Conservation (phyloP, 2,113 vertebrate genomes). For the Eupsittula cactorum region DNA sequence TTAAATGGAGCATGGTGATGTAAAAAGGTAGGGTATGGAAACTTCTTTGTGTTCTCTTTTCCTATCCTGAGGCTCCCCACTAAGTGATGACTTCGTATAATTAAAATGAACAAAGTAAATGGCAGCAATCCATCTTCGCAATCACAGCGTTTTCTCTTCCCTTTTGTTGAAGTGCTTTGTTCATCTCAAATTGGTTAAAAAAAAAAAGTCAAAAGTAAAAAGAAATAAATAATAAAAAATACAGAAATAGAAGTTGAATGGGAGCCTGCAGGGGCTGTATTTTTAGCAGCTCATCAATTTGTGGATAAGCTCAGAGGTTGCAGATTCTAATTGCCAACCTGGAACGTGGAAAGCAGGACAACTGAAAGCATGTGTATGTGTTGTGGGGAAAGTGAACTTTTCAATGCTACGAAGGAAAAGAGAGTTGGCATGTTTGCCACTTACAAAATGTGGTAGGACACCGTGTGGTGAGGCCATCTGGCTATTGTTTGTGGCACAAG, state of each 20-base stretch:
- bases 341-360: slow-evolving; percentile 53
- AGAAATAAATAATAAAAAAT: slow-evolving; percentile 66
- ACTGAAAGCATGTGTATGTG: not conserved
- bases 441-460: not conserved
- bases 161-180: slow-evolving; percentile 78
- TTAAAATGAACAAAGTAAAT: slow-evolving; percentile 75
- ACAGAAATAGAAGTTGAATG: slow-evolving; percentile 79
- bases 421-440: not conserved
- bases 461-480: slow-evolving; percentile 36
- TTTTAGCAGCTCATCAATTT: slow-evolving; percentile 80
- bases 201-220: slow-evolving; percentile 16
- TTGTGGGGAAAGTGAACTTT: not conserved
- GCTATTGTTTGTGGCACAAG: not conserved
- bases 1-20: slow-evolving; percentile 44
- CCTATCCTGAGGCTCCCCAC: slow-evolving; percentile 41
- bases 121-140: slow-evolving; percentile 60
- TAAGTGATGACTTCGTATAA: slow-evolving; percentile 75
- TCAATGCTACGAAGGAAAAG: not conserved
- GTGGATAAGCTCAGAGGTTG: slow-evolving; percentile 71
- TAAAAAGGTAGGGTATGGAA: not conserved
- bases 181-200: slow-evolving; percentile 68
- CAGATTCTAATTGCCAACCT: slow-evolving; percentile 74
- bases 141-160: slow-evolving; percentile 67
- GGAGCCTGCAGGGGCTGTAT: slow-evolving; percentile 77
- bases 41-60: slow-evolving; percentile 7